Base-by-base conservation (phyloP, 2,888 invertebrate genomes). In the Monopis laevigella region DNA sequence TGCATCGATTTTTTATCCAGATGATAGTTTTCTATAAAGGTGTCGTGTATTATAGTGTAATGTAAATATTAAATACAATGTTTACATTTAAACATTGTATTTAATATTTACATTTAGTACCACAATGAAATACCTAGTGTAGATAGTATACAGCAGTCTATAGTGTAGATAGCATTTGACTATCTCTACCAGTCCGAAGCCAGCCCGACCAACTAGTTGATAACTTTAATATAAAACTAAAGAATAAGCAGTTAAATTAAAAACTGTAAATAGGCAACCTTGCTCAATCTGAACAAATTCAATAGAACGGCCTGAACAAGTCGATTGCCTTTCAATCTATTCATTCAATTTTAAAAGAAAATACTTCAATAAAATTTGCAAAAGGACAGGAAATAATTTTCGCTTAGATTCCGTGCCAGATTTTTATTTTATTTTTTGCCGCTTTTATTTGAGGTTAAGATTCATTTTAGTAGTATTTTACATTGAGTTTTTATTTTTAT, bases 261-360 rank as follows among this genome's bases (percentile, higher is more conserved):
- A 32, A 32, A 32, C 10, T 32, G 17, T 32, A 17, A 17, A 17
- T 17, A 17, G 3, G 14, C n/a, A 32, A 32, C 10, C 14, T 32
- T 17, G 14, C 3, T 13, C 32, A 32, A 32, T 32, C 14, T 32
- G 32, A 29, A 29, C 29, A 14, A 11, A 29, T 14, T 29, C 6
- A 29, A 29, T 13, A 13, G 29, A 29, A 29, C 24, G 8, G 24
- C 17, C 32, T 16, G 8, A 17, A 32, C 10, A 32, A 32, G 17
- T 32, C 32, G 32, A 32, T 11, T 12, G 30, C 10, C 10, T 32
- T 32, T 32, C 32, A 32, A 32, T 13, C 32, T 32, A 32, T 32
- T 32, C 32, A 32, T 32, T 32, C 14, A 2, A 13, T 17, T 14
- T 17, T 17, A 32, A 32, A 32, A 32, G n/a, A 13, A 29, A 14